A percentile compares a stretch with the other conserved stretches of the same genome.
Conservation (phyloP, 2,113 vertebrate genomes). For the Zosterops pallidus region DNA sequence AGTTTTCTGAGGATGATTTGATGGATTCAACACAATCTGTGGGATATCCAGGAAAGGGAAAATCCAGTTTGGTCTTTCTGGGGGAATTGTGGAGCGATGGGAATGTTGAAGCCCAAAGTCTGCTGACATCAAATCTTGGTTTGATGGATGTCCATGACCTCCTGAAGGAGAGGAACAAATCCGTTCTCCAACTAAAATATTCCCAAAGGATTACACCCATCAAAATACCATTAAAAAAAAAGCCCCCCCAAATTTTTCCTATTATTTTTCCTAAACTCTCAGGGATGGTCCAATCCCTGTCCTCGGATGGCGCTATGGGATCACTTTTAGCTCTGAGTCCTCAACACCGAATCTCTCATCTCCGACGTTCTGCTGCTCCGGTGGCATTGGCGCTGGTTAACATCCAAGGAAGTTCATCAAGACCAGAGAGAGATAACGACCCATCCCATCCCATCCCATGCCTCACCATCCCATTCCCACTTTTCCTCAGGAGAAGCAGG, state of each 20-base stretch:
- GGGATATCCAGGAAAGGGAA: not conserved
- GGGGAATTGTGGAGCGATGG: accelerated
- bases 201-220: no score
- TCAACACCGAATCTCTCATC: no score
- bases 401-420: not conserved
- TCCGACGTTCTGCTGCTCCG: accelerated
- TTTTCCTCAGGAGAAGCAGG: not conserved
- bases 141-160: not conserved
- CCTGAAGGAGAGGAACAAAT: not conserved
- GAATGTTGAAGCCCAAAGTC: not conserved
- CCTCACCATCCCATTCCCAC: not conserved
- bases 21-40: accelerated
- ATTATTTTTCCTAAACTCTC: not conserved
- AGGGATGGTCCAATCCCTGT: not conserved
- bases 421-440: not conserved
- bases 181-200: not conserved
- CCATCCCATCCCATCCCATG: no score
- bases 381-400: not conserved
- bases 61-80: accelerated
- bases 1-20: not conserved
- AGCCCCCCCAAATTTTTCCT: not conserved
- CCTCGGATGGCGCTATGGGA: not conserved
- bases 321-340: not conserved
- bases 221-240: not conserved
- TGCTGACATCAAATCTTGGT: not conserved